Evolutionary conservation across 1,140 invertebrate genomes (phyloP), one percentile per base, ranked within the genome.

Genomic region (Drosophila sulfurigaster): DNA sequence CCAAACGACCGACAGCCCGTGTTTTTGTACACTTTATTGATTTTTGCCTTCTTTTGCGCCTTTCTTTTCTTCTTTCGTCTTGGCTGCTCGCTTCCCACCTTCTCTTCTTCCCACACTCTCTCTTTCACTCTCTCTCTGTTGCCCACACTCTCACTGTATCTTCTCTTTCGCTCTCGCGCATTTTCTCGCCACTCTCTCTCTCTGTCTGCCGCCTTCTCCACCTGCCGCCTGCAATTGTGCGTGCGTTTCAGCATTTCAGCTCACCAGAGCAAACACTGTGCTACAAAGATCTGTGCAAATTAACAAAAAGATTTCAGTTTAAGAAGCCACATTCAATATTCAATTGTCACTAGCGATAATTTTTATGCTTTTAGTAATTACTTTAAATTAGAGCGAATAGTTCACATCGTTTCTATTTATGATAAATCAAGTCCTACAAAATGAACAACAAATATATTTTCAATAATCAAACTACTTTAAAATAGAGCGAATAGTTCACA

Each of bases 1-100:
- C 13, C 15, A 35, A 41, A 38, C 10, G 56, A 64, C 79, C 78
- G 70, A 69, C 69, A 80, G 75, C 49, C 79, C 79, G 80, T 88
- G 80, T 82, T 75, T 79, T 87, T 88, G 69, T 87, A 79, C 72
- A 87, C 80, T 59, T 79, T 87, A 87, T 87, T 87, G 83, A 87
- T 87, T 87, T 87, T 87, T 87, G 72, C 72, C 59, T 80, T 88
- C 77, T 88, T 87, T 69, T 83, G 78, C 78, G 72, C 67, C 81
- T 67, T 67, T 58, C 81, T 72, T 69, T 82, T 70, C 46, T 38
- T 38, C 28, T 63, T 70, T 51, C 72, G 58, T 60, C 58, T 69
- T 75, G 66, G 58, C 58, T 41, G 5, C 43, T 20, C 10, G 10
- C 4, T 54, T 45, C 3, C 32, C 54, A 15, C 7, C 20, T 25